phyloP scores from a whole-genome alignment of 2,888 invertebrate species.

The Agapostemon virescens region DNA sequence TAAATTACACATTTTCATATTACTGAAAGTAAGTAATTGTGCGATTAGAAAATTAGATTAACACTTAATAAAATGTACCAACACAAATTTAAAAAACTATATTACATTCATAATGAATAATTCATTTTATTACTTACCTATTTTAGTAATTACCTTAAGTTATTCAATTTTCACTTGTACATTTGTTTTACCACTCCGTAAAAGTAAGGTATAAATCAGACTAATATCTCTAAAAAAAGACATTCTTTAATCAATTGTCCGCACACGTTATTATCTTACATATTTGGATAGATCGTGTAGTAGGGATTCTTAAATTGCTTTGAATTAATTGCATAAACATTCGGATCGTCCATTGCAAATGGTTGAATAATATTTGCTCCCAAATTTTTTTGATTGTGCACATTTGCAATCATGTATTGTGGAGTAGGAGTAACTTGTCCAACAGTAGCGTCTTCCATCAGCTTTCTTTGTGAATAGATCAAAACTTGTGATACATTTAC shows the following conservation, averaged over 20 bases:
- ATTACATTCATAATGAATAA: not conserved
- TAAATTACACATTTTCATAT: not conserved
- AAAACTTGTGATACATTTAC: constrained; percentile 63
- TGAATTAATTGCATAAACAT: constrained; percentile 70
- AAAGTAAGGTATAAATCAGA: constrained; percentile 2
- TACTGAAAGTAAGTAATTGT: not conserved
- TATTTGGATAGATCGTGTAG: constrained; percentile 76
- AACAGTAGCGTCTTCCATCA: constrained; percentile 65
- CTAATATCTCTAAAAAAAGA: constrained; percentile 32
- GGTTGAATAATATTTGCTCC: constrained; percentile 70
- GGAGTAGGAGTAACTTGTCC: constrained; percentile 63
- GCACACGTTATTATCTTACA: constrained; percentile 63
- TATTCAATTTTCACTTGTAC: not conserved
- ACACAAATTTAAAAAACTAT: not conserved
- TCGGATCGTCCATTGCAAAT: constrained; percentile 71
- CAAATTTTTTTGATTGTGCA: constrained; percentile 70
- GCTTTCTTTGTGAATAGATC: constrained; percentile 73
- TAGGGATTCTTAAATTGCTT: constrained; percentile 74
- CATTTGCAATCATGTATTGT: constrained; percentile 74
- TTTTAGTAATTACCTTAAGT: constrained; percentile 3
- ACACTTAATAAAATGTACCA: not conserved
- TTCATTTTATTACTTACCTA: constrained; percentile 18
- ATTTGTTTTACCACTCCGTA: not conserved
- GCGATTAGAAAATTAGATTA: not conserved
- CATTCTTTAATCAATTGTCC: constrained; percentile 45